Evolutionary conservation across 2,113 vertebrate genomes (phyloP), one percentile per base, ranked within the genome.

Genomic region (Sinocyclocheilus anshuiensis): DNA sequence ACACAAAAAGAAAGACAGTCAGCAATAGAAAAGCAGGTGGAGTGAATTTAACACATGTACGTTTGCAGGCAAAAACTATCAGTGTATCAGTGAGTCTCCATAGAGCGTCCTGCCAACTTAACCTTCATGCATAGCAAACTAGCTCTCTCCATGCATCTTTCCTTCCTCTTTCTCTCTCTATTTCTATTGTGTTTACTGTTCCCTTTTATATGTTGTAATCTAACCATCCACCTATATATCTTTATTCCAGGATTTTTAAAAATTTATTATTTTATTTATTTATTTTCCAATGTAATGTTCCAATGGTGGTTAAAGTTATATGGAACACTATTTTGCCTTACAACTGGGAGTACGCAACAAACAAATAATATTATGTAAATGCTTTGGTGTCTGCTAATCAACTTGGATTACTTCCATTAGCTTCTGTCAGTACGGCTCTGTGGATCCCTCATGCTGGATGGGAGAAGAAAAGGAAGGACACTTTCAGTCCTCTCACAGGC

Each of bases 31-130:
- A 33, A 65, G 48, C 26, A 59, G 84, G 80, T 77, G 63, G 72
- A 78, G 65, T 77, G 61, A 84, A 90, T 84, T 81, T 71, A 88
- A 42, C 42, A 86, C 74, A 57, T 59, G 53, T 57, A 39, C 67
- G 81, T 61, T 85, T 67, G 45, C 33, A 87, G 89, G 86, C 90
- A 91, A 88, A 85, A 59, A 16, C 1, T 42, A 36, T 42, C 53
- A 89, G 92, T 85, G 89, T 87, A 92, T 84, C 86, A 90, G 85
- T 92, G 91, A 86, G 74, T 72, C 87, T 87, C 87, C 86, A 83
- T 85, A 76, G 42, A 89, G 84, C 77, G 86, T 72, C 24, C 63
- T 87, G 75, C 83, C 81, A 89, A 91, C 83, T 76, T 36, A 87
- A 77, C 42, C 81, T 93, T 90, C 87, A 29, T 88, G 90, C 57